These are phyloP conservation scores for Chelon auratus DNA, from an alignment of 2,797 vertebrate genomes.

Conservation along the genomic window DNA sequence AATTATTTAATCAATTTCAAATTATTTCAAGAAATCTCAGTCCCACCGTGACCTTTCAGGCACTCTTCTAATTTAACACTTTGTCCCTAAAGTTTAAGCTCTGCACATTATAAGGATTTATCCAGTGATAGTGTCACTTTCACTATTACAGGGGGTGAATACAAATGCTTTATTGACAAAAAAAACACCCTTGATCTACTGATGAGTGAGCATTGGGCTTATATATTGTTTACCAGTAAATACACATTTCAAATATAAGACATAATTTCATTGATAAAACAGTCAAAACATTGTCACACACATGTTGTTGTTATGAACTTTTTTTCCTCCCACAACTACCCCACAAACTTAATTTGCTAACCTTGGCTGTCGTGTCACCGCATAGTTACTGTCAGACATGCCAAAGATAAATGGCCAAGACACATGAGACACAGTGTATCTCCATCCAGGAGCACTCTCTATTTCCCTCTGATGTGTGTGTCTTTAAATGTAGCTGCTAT, in stretches of 20 bases:
- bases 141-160: too few species aligned
- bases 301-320: background rate
- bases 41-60: too few species aligned
- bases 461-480: slow-evolving; percentile 1
- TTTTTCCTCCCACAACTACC: background rate
- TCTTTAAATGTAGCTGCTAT: slow-evolving; percentile 70
- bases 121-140: too few species aligned
- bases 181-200: too few species aligned
- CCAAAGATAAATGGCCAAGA: slow-evolving; percentile 6
- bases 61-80: too few species aligned
- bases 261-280: background rate
- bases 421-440: slow-evolving; percentile 13
- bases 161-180: too few species aligned
- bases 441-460: background rate
- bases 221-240: too few species aligned
- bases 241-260: background rate
- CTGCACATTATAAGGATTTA: too few species aligned
- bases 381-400: slow-evolving; percentile 23
- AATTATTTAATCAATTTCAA: background rate
- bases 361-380: background rate
- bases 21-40: background rate
- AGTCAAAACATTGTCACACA: background rate
- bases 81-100: too few species aligned
- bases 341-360: background rate
- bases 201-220: too few species aligned